Evolutionary conservation across 2,113 vertebrate species (phyloP), one percentile per base, ranked within the genome.

Genomic region (Circaetus cinerascens): DNA sequence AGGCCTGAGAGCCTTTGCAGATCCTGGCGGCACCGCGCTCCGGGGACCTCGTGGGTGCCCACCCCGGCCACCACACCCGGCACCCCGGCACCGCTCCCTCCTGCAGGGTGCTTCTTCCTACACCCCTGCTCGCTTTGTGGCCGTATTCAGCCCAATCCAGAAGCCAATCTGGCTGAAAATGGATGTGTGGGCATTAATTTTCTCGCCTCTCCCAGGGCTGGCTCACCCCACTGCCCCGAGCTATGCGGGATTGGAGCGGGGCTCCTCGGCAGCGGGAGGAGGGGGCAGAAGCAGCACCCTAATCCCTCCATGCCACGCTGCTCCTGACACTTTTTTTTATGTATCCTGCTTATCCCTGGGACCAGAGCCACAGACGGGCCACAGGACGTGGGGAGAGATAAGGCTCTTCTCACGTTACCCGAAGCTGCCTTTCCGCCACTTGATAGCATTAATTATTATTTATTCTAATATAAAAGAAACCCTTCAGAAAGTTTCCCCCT

Each of bases 401-500:
- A 97, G 93, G 41, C n/a, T 38, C 60, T 9, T 69, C 96, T 97
- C 94, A 50, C 12, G 0, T 97, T 96, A 95, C 97, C 84, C 73
- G 1, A n/a, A 34, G 7, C 84, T 85, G 92, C 92, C 87, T 95
- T 64, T 81, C 90, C 2, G 7, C 50, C 89, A 93, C 95, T 80
- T 38, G 95, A 97, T 84, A 97, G 89, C 95, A 83, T 86, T 96
- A 88, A 93, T 96, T 92, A 87, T 90, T 86, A 94, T 72, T 94
- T 93, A 79, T 84, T 82, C 93, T 45, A 23, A 92, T 71, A 90
- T 90, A 93, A 95, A 96, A 96, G 75, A 73, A 86, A 27, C 95
- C 94, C 92, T 97, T 95, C 85, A 96, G 92, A 84, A 94, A 38
- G 62, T 66, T 43, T 75, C 59, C 75, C 74, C 75, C 80, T 21